Percentiles rank a stretch among this genome's conserved stretches.
Conservation (phyloP, 1,140 invertebrate species). For the Anoplophora glabripennis region DNA sequence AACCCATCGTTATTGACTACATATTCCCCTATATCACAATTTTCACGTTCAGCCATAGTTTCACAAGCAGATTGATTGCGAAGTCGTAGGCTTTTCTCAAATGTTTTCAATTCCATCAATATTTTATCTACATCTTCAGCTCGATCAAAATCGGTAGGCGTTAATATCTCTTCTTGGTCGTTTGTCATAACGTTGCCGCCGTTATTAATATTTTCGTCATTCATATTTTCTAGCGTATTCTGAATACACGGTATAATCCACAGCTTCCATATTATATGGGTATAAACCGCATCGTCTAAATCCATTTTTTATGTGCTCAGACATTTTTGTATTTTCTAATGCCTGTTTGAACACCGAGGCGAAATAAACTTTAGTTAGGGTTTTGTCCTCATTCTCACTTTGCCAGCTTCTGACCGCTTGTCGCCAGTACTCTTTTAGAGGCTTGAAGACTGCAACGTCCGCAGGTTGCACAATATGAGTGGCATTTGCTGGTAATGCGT, state of each 20-base stretch:
- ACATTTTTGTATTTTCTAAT: not conserved
- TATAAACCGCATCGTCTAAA: not conserved
- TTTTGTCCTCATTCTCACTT: slow-evolving; percentile 14
- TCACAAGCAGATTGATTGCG: too few relatives aligned
- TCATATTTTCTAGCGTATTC: not conserved
- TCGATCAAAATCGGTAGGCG: too few relatives aligned
- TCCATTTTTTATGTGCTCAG: not conserved
- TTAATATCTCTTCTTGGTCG: too few relatives aligned
- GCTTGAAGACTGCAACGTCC: slow-evolving; percentile 19
- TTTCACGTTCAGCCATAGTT: too few relatives aligned
- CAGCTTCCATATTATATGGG: not conserved
- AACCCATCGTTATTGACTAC: too few relatives aligned
- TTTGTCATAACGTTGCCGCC: too few relatives aligned
- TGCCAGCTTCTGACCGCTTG: slow-evolving; percentile 19
- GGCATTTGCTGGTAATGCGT: slow-evolving; percentile 36
- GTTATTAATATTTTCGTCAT: too few relatives aligned
- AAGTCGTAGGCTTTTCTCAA: too few relatives aligned
- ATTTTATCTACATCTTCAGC: too few relatives aligned
- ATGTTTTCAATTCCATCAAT: too few relatives aligned
- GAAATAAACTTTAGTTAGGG: slow-evolving; percentile 1
- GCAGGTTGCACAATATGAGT: slow-evolving; percentile 18
- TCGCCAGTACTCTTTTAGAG: slow-evolving; percentile 17
- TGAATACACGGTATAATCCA: not conserved
- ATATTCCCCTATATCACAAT: too few relatives aligned
- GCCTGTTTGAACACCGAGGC: slow-evolving; percentile 3